Conservation (phyloP, 2,113 vertebrate genomes). For the Bucco capensis region DNA sequence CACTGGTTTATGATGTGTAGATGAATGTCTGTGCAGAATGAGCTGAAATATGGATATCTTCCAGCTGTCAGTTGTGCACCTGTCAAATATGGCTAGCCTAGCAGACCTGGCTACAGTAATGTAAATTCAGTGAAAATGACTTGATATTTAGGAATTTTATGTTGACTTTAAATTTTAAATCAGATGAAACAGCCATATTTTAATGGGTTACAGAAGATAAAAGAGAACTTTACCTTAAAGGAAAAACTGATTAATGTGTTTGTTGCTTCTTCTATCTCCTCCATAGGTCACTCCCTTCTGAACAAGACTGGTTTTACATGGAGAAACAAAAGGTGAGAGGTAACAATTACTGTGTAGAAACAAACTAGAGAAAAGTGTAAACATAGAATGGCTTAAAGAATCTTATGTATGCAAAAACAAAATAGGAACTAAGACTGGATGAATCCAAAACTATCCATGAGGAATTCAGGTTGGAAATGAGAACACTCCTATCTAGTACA, state of each 20-base stretch:
- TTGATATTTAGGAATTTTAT: slow-evolving; percentile 28
- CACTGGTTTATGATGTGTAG: not conserved
- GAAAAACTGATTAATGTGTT: not conserved
- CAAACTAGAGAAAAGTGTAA: not conserved
- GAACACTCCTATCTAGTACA: not conserved
- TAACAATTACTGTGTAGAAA: not conserved
- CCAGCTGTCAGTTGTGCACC: not conserved
- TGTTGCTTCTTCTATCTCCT: no score
- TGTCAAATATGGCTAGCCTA: not conserved
- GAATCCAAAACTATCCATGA: not conserved
- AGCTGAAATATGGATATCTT: not conserved
- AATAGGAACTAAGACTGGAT: not conserved
- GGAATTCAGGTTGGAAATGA: not conserved
- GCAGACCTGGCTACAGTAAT: not conserved
- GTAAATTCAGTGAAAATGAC: not conserved
- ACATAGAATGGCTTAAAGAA: not conserved
- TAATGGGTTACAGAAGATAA: not conserved
- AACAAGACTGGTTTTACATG: not conserved
- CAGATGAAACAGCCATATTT: not conserved
- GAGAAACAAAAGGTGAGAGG: not conserved
- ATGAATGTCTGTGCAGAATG: not conserved
- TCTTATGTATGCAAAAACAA: not conserved
- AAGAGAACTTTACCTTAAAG: not conserved
- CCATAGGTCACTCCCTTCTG: not conserved
- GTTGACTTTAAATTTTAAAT: not conserved